These are phyloP conservation scores for Streptopelia turtur DNA, from an alignment of 2,797 vertebrate species.

Conservation along the genomic window DNA sequence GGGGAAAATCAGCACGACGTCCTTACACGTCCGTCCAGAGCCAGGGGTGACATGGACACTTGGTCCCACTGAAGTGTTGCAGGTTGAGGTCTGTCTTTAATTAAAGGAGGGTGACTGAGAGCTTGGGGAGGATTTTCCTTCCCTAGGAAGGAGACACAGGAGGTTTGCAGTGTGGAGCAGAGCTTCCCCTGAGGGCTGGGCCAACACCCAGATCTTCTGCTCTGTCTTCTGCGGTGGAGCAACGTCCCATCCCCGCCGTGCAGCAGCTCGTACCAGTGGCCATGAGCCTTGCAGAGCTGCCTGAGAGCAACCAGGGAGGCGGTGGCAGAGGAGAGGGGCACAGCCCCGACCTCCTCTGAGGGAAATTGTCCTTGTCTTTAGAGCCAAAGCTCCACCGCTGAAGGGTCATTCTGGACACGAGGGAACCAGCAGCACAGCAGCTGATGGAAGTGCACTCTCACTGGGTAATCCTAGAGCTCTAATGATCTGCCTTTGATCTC, in stretches of 20 bases:
- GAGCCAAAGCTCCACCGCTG: neutral
- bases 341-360: neutral
- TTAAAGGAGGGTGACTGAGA: neutral
- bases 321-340: neutral
- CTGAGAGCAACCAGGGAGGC: neutral
- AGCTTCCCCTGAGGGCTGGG: neutral
- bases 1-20: neutral
- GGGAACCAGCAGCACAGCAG: neutral
- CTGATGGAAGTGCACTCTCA: conserved; percentile 11
- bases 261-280: neutral
- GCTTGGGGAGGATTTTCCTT: neutral
- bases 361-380: neutral
- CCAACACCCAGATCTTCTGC: neutral
- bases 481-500: conserved; percentile 71
- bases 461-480: conserved; percentile 63
- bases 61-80: neutral
- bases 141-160: neutral
- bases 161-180: neutral
- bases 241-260: neutral
- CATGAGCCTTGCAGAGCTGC: accelerated
- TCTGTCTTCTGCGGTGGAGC: neutral
- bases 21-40: neutral
- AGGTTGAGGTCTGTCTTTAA: neutral
- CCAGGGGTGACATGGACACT: accelerated
- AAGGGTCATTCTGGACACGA: neutral